phyloP scores from a whole-genome alignment of 2,888 invertebrate genomes.

The Rotaria magnacalcarata region DNA sequence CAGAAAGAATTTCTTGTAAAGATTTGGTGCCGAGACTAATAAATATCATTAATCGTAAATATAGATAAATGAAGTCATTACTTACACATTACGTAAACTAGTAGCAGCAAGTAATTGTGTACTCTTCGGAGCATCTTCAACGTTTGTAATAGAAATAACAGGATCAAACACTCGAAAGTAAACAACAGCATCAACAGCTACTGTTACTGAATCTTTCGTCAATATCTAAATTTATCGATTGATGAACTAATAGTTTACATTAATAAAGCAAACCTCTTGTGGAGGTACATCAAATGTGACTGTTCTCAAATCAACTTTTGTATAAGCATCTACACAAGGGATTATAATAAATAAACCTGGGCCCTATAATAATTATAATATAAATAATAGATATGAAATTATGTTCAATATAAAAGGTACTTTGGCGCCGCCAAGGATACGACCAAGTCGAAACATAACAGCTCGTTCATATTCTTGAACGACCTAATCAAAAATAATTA shows the following conservation, averaged over 20 bases:
- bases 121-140: slow-evolving; percentile 54
- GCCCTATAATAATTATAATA: slow-evolving; percentile 60
- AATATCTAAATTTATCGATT: slow-evolving; percentile 45
- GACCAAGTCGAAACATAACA: slow-evolving; percentile 82
- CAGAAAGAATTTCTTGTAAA: slow-evolving; percentile 45
- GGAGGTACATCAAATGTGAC: slow-evolving; percentile 49
- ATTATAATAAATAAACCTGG: slow-evolving; percentile 83
- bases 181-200: slow-evolving; percentile 57
- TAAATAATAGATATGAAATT: background rate
- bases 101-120: slow-evolving; percentile 56
- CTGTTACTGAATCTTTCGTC: slow-evolving; percentile 56
- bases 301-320: slow-evolving; percentile 48
- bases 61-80: too few species aligned
- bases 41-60: background rate
- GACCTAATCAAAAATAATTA: slow-evolving; percentile 24
- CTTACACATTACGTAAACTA: slow-evolving; percentile 52
- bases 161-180: slow-evolving; percentile 56
- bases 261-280: slow-evolving; percentile 46
- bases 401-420: background rate
- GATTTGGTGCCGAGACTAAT: slow-evolving; percentile 48
- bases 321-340: slow-evolving; percentile 65
- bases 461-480: slow-evolving; percentile 87
- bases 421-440: slow-evolving; percentile 89
- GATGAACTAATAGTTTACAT: background rate
- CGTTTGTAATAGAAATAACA: slow-evolving; percentile 53